Percentiles rank a stretch among this genome's conserved stretches.
Evolutionary conservation across 2,113 vertebrate species (phyloP).

Genomic region (Lepus europaeus): DNA sequence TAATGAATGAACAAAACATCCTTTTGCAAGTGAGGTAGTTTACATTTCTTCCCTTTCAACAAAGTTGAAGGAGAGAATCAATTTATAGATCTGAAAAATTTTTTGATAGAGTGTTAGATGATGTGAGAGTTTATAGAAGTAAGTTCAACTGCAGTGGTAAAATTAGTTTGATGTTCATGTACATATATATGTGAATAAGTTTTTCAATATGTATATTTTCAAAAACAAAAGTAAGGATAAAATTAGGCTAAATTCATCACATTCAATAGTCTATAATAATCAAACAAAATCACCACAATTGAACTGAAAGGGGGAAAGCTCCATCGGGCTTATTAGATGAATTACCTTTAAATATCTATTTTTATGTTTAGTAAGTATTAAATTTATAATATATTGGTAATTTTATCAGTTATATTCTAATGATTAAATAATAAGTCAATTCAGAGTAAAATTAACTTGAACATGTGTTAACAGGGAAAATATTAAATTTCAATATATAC

Average conservation of each 20-base stretch:
- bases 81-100: slow-evolving; percentile 53
- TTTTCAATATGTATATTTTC: slow-evolving; percentile 38
- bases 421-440: slow-evolving; percentile 18
- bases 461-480: background rate
- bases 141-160: slow-evolving; percentile 3
- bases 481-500: slow-evolving; percentile 5
- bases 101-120: slow-evolving; percentile 49
- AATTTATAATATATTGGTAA: slow-evolving; percentile 5
- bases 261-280: slow-evolving; percentile 42
- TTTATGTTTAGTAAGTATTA: slow-evolving; percentile 35
- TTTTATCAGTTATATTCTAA: slow-evolving; percentile 32
- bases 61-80: background rate
- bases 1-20: slow-evolving; percentile 42
- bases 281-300: slow-evolving; percentile 25
- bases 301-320: background rate
- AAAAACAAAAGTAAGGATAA: slow-evolving; percentile 34
- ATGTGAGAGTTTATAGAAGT: slow-evolving; percentile 40
- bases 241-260: background rate
- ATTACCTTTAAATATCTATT: slow-evolving; percentile 52
- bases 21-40: slow-evolving; percentile 14
- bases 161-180: slow-evolving; percentile 37
- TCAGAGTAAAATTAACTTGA: slow-evolving; percentile 32
- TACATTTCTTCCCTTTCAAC: slow-evolving; percentile 51
- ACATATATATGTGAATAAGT: slow-evolving; percentile 3
- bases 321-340: background rate